phyloP scores from a whole-genome alignment of 2,113 vertebrate species.

The Zeus faber region DNA sequence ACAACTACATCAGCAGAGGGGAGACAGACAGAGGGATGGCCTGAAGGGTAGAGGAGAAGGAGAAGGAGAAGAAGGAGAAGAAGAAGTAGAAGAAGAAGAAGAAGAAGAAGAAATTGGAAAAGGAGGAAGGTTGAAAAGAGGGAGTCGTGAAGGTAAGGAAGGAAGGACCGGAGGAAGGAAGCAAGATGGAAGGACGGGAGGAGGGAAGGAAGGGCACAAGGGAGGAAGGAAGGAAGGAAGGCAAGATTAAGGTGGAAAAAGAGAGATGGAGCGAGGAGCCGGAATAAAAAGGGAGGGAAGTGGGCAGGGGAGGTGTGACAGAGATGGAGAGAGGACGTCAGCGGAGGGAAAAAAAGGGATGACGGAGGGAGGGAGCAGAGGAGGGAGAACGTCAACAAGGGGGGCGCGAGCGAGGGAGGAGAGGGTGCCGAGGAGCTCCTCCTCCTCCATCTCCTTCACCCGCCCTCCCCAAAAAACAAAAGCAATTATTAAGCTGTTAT shows the following conservation, averaged over 20 bases:
- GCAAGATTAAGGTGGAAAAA: not conserved
- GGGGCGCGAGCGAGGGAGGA: too few relatives aligned
- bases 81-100: not conserved
- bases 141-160: too few relatives aligned
- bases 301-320: not conserved
- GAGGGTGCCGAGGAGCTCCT: too few relatives aligned
- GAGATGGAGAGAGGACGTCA: not conserved
- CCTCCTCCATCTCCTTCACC: too few relatives aligned
- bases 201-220: constrained; percentile 16
- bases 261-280: not conserved
- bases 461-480: too few relatives aligned
- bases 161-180: not conserved
- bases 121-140: too few relatives aligned
- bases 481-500: too few relatives aligned
- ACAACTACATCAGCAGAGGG: constrained; percentile 29
- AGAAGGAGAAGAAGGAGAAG: constrained; percentile 5
- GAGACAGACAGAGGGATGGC: constrained; percentile 5
- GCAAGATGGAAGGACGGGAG: not conserved
- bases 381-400: too few relatives aligned
- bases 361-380: not conserved
- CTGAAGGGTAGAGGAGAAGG: not conserved
- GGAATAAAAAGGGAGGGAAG: not conserved
- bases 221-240: not conserved
- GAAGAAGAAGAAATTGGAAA: too few relatives aligned
- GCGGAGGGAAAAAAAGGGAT: not conserved